A percentile compares a stretch with the other conserved stretches of the same genome.
These are phyloP conservation scores for Lacerta bilineata DNA, from an alignment of 2,797 vertebrate species.

Conservation along the genomic window DNA sequence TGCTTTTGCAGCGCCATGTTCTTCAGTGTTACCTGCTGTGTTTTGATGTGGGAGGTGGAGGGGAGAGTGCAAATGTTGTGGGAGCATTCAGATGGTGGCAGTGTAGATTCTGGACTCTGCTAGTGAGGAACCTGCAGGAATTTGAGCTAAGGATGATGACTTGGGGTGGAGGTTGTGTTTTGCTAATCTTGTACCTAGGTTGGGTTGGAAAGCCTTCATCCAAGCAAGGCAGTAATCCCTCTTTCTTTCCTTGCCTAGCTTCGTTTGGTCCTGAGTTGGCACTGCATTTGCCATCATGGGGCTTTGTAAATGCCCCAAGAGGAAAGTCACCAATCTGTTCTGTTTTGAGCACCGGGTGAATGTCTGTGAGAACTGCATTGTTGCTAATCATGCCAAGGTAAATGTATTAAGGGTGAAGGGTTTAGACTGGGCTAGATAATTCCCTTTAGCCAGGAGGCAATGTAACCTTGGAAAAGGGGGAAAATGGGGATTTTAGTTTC, in stretches of 20 bases:
- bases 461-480: neutral
- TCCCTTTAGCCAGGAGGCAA: neutral
- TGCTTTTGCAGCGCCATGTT: neutral
- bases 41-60: neutral
- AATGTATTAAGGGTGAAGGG: constrained; percentile 20
- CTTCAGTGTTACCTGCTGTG: neutral
- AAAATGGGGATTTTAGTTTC: neutral
- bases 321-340: constrained; percentile 94
- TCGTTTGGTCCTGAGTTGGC: neutral
- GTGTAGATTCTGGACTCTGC: neutral
- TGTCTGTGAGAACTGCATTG: constrained; percentile 93
- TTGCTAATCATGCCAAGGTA: constrained; percentile 94
- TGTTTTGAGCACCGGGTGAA: constrained; percentile 96
- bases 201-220: neutral
- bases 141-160: neutral
- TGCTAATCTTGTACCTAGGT: neutral
- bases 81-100: neutral
- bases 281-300: constrained; percentile 81
- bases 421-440: too few relatives aligned
- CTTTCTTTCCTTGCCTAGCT: neutral
- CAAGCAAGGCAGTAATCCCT: neutral
- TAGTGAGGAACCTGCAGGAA: neutral
- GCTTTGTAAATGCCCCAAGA: constrained; percentile 95
- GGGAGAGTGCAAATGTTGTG: neutral
- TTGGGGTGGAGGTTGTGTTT: neutral